Evolutionary conservation across 2,797 vertebrate species (phyloP).

Genomic region (Propithecus perrieri): DNA sequence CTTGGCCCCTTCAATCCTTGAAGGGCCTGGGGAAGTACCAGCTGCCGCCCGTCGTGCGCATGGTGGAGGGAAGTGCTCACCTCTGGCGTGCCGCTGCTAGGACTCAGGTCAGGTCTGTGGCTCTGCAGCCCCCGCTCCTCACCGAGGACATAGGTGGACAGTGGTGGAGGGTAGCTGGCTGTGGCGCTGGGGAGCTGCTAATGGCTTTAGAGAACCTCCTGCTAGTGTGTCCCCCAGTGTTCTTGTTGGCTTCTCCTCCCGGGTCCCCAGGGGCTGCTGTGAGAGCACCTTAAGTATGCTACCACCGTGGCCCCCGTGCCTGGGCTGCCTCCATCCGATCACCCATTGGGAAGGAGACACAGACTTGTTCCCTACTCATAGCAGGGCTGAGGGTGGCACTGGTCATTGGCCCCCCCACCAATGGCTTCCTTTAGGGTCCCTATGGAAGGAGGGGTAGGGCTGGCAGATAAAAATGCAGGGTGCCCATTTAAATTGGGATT

Average conservation of each 20-base stretch:
- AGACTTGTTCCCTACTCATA: background rate
- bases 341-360: background rate
- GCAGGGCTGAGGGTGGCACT: background rate
- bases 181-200: background rate
- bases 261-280: background rate
- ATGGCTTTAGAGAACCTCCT: background rate
- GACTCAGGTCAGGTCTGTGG: background rate
- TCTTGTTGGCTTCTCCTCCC: background rate
- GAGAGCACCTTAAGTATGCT: background rate
- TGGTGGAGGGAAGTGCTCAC: background rate
- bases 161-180: accelerated
- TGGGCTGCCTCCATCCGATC: background rate
- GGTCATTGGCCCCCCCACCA: background rate
- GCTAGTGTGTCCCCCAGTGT: accelerated
- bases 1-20: background rate
- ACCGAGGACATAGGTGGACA: accelerated
- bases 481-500: background rate
- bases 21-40: background rate
- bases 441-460: background rate
- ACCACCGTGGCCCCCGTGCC: accelerated
- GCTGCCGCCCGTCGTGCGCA: accelerated
- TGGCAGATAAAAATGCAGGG: background rate
- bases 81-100: accelerated
- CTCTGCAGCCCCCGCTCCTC: background rate
- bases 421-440: background rate